These are phyloP conservation scores for Parapsyche elsis DNA, from an alignment of 1,140 invertebrate genomes.

Conservation along the genomic window DNA sequence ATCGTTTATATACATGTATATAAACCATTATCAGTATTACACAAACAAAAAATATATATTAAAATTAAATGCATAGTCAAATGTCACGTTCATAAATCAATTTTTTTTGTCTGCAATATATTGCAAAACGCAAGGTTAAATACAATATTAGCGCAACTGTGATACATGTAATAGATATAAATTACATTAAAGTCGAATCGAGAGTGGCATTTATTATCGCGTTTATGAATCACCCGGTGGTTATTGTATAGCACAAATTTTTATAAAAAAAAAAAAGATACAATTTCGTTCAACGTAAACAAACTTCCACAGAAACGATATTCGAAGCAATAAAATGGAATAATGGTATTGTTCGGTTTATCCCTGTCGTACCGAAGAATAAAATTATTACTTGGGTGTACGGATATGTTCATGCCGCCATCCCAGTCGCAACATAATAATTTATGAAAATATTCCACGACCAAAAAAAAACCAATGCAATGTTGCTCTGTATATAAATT, in stretches of 20 bases:
- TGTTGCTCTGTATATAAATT: too few species aligned
- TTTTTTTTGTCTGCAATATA: too few species aligned
- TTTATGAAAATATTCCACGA: neutral
- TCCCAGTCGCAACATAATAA: neutral
- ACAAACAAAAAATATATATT: too few species aligned
- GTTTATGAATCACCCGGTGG: too few species aligned
- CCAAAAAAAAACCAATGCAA: too few species aligned
- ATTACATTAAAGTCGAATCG: neutral
- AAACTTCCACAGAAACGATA: slow-evolving; percentile 3
- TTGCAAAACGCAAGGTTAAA: neutral
- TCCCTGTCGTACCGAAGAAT: neutral
- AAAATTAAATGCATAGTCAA: too few species aligned
- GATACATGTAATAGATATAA: neutral
- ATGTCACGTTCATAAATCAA: too few species aligned
- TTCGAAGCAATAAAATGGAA: neutral
- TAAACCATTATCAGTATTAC: too few species aligned
- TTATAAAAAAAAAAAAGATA: neutral
- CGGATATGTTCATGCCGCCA: neutral
- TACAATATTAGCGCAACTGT: neutral
- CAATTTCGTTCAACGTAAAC: neutral
- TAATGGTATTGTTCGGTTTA: slow-evolving; percentile 1
- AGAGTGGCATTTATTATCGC: too few species aligned
- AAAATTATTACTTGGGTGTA: neutral
- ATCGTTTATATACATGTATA: too few species aligned
- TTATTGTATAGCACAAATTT: neutral